Base-by-base conservation (phyloP, 2,888 invertebrate genomes). In the Dromius quadrimaculatus region DNA sequence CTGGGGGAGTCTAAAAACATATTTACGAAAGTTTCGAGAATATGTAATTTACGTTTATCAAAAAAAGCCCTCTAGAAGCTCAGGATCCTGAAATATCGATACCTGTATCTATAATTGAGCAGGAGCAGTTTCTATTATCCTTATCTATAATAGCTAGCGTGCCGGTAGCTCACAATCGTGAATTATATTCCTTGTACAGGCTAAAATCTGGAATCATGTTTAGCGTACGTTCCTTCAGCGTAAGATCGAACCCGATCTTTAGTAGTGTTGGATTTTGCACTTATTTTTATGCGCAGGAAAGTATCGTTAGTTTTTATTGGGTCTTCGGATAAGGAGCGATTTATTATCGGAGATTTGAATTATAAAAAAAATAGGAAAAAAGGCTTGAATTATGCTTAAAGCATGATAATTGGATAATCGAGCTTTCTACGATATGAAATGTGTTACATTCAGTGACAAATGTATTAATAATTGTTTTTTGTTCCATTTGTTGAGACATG, bases 81-180 rank as follows among this genome's bases (percentile, higher is more conserved):
- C 38, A 23, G n/a, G 11, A 13, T n/a, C 11, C 50, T 22, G 22
- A 65, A 65, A 54, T 65, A 65, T 65, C 65, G 20, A 65, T 36
- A 54, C 32, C 36, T 50, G 36, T 68, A 68, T 68, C 68, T 68
- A 68, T 68, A 68, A 68, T 68, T 57, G 68, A 68, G 54, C 50
- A 41, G 68, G 68, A 15, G 41, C 54, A 57, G 68, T 68, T 65
- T 45, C 64, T 65, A 65, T 65, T 65, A 65, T 65, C 50, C 54
- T 65, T 68, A 68, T 68, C 68, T 68, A 68, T 68, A 68, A 68
- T 68, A 68, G 68, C 17, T 57, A 22, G 50, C 23, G 65, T 54
- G 59, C 36, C 36, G 1, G 17, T 8, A 59, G 59, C 19, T 9
- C 34, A 22, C n/a, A 15, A 11, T 11, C 22, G 22, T 65, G 65